Base-by-base conservation (phyloP, 2,888 invertebrate genomes). In the Watsonalla binaria region DNA sequence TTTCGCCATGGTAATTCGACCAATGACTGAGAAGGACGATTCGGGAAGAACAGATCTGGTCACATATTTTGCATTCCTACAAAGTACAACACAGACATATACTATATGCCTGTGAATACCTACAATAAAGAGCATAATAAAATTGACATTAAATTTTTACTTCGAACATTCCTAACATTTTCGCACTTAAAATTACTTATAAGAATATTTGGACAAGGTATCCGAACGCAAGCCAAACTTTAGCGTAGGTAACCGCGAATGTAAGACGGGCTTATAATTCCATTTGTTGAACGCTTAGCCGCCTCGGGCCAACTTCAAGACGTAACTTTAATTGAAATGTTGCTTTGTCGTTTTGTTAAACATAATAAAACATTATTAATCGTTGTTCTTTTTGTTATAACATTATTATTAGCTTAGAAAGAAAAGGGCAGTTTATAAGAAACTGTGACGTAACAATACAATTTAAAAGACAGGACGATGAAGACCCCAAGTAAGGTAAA, bases 251-350 rank as follows among this genome's bases (percentile, higher is more conserved):
- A 75, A 72, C 74, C 68, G 65, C 74, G 58, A 58, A 57, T 60
- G 67, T 79, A 73, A 78, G 72, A 66, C 69, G 59, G 74, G 74
- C 74, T 80, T 79, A 77, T 79, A 80, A 78, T 77, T 77, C 71
- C 76, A 80, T 80, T 80, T 73, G 76, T 71, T 71, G 63, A 70
- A 65, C 68, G 66, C 60, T 65, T 65, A 69, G 67, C 66, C 63
- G 61, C 63, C 59, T 57, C 46, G 34, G 52, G 33, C 47, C 59
- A 60, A 65, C 65, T 67, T 64, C 60, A 66, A 66, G 63, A 68
- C 66, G 59, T 64, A 71, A 76, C 67, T 75, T 73, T 75, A 75
- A 77, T 74, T 77, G 75, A 76, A 75, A 76, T 70, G 70, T 70
- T 66, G 72, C 71, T 76, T 72, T 61, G 57, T 33, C 47, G 58